Evolutionary conservation across 2,113 vertebrate species (phyloP), one percentile per base, ranked within the genome.

Genomic region (Furnarius figulus): DNA sequence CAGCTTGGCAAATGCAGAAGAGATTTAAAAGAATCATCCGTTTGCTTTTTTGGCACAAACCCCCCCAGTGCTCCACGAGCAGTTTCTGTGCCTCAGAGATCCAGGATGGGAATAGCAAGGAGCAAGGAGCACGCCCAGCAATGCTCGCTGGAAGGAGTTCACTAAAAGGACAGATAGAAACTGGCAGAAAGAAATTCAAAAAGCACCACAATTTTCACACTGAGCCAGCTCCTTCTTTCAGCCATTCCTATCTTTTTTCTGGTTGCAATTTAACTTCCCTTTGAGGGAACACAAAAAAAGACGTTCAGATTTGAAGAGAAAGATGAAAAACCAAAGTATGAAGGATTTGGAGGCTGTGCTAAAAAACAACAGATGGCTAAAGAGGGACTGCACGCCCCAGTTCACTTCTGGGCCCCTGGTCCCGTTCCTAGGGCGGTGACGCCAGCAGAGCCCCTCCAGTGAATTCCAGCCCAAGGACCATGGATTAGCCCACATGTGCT

Each of bases 341-440:
- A 68, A 59, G 40, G 76, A 52, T 87, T 55, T 75, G 72, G 66
- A 93, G 59, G 37, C 77, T 58, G 85, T 7, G 66, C 12, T 44
- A 72, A 30, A n/a, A 83, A 90, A 1, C 67, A 92, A 3, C 95
- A 97, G 96, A 97, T 96, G 96, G 95, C 72, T 90, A 25, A 21
- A 8, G 72, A 93, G 85, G 4, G 73, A 68, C 18, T 81, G 89
- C 90, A 96, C 3, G 83, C 90, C 95, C 91, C 95, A 96, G 90
- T 94, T 96, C 93, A 39, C 61, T 90, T 1, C 85, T 63, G 92
- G 90, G 94, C 67, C 90, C 92, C 76, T 14, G 87, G 37, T 87
- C 31, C 84, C 16, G 5, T 19, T 63, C 42, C 3, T 20, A 7
- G 14, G 6, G 24, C 12, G 17, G 5, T 14, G 62, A 85, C 1